Conservation (phyloP, 2,113 vertebrate species). For the Oryzias woworae region DNA sequence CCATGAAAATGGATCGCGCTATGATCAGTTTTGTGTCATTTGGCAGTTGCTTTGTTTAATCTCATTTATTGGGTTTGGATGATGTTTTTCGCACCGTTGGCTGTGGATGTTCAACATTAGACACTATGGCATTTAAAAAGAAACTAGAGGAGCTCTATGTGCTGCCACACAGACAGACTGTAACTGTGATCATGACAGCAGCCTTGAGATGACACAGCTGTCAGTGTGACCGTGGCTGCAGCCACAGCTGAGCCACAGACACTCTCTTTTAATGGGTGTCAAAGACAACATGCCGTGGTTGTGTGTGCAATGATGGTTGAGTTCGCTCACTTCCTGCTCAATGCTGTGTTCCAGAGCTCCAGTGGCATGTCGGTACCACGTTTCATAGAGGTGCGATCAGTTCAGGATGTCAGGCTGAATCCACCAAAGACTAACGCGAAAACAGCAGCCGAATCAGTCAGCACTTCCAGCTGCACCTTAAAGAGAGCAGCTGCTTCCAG, state of each 20-base stretch:
- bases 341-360: neutral
- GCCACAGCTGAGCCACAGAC: neutral
- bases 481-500: neutral
- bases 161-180: slow-evolving; percentile 5
- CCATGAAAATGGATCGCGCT: too few species aligned
- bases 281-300: slow-evolving; percentile 2
- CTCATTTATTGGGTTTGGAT: too few species aligned
- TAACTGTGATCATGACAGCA: slow-evolving; percentile 17
- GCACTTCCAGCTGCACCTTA: too few species aligned
- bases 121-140: neutral
- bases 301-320: neutral
- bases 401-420: slow-evolving; percentile 2
- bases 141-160: slow-evolving; percentile 5
- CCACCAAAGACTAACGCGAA: neutral
- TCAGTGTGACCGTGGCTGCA: slow-evolving; percentile 4
- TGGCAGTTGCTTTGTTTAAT: neutral
- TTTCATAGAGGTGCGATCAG: neutral
- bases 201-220: slow-evolving; percentile 20
- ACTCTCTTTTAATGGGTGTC: slow-evolving; percentile 19
- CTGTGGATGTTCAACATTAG: neutral
- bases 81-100: neutral
- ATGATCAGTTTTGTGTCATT: neutral
- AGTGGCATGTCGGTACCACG: neutral
- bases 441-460: neutral
- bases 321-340: neutral